A percentile compares a stretch with the other conserved stretches of the same genome.
phyloP scores from a whole-genome alignment of 2,113 vertebrate species.

The Triplophysa siluroides region DNA sequence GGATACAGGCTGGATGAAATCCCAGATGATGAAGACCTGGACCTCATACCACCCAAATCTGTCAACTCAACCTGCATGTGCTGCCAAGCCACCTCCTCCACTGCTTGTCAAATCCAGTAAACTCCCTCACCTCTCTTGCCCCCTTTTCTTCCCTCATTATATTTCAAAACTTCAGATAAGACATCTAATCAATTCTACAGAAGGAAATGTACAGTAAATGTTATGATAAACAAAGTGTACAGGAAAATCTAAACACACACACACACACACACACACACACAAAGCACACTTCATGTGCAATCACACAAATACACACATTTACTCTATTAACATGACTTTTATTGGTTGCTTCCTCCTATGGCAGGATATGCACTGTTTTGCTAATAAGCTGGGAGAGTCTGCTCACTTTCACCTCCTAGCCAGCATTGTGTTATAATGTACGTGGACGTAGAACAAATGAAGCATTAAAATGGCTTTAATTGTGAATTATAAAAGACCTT shows the following conservation, averaged over 20 bases:
- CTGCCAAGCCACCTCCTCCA: constrained; percentile 96
- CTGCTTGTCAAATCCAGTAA: constrained; percentile 98
- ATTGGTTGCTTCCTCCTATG: constrained; percentile 98
- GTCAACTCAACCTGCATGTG: constrained; percentile 99
- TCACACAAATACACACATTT: constrained; percentile 28
- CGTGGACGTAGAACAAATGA: constrained; percentile 51
- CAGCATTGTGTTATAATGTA: constrained; percentile 54
- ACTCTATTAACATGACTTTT: constrained; percentile 65
- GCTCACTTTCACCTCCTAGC: constrained; percentile 63
- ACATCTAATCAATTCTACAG: constrained; percentile 45
- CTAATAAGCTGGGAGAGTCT: constrained; percentile 65
- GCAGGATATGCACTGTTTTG: constrained; percentile 89
- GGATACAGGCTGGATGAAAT: constrained; percentile 98
- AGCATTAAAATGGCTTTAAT: constrained; percentile 40
- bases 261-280: background rate
- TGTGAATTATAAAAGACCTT: constrained; percentile 54
- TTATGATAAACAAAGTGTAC: constrained; percentile 52
- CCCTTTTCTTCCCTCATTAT: constrained; percentile 56
- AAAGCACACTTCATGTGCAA: constrained; percentile 46
- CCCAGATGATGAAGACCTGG: constrained; percentile 95
- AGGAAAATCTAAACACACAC: constrained; percentile 19
- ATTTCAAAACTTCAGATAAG: constrained; percentile 15
- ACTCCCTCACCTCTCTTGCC: constrained; percentile 36
- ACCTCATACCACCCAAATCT: constrained; percentile 95
- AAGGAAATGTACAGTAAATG: constrained; percentile 56